These are phyloP conservation scores for Gobiocypris rarus DNA, from an alignment of 2,113 vertebrate genomes.

Conservation along the genomic window DNA sequence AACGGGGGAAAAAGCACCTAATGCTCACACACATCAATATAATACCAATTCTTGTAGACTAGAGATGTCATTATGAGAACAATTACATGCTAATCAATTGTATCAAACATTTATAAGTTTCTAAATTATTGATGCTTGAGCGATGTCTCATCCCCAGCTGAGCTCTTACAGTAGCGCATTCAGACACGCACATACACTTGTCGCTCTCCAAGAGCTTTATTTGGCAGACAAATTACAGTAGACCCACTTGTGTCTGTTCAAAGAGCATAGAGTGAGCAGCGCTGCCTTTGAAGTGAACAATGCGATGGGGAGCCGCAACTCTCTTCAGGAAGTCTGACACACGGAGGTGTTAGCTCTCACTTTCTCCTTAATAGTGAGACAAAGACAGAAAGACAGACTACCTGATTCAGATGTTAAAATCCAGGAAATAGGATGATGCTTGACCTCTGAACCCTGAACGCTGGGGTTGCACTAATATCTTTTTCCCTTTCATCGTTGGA, in stretches of 20 bases:
- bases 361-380: background rate
- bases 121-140: constrained; percentile 31
- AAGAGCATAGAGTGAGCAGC: constrained; percentile 31
- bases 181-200: constrained; percentile 37
- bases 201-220: constrained; percentile 23
- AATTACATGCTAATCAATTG: constrained; percentile 45
- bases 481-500: background rate
- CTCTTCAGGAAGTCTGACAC: constrained; percentile 37
- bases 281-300: constrained; percentile 49
- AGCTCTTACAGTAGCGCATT: constrained; percentile 24
- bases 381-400: background rate
- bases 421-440: background rate
- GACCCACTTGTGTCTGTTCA: constrained; percentile 42
- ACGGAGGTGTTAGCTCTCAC: constrained; percentile 26
- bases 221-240: constrained; percentile 47
- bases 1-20: background rate
- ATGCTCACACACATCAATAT: constrained; percentile 2
- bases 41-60: constrained; percentile 28
- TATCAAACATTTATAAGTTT: constrained; percentile 39
- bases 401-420: background rate
- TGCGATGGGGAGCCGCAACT: constrained; percentile 23
- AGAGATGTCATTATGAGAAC: constrained; percentile 22
- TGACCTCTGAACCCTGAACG: background rate
- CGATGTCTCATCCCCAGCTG: constrained; percentile 21
- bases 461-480: background rate